Evolutionary conservation across 2,888 invertebrate genomes (phyloP), one percentile per base, ranked within the genome.

Genomic region (Oligia strigilis): DNA sequence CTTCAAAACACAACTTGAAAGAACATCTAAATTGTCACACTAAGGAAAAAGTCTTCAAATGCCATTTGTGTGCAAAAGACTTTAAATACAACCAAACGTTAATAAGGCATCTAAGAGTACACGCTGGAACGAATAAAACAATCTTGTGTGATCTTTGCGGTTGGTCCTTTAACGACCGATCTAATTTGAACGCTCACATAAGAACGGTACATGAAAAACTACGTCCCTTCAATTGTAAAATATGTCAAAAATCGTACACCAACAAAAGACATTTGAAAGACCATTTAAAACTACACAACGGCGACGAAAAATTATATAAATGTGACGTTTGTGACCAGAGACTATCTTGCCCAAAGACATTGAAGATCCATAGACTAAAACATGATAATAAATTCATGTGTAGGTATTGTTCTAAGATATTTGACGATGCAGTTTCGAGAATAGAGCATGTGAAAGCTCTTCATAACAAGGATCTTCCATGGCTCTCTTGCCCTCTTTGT

Each of bases 61-160:
- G 95, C 67, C 89, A 91, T 0, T 81, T 93, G 13, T 95, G 95
- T 72, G 74, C 92, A 19, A 95, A 94, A 80, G 85, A 90, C 43
- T 94, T 95, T 67, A 89, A 90, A 0, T 92, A 92, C 80, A 93
- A 78, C 6, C 4, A 71, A 8, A 67, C 70, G 0, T 40, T 89
- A 4, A 40, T 4, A 0, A 86, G 58, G 19, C 89, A 89, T 72
- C 64, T 89, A 3, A 40, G 23, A 40, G 11, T 73, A 11, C 88
- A 87, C 0, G n/a, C 40, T 0, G 88, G 88, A 3, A 62, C 83
- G 0, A 84, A 77, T n/a, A 84, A 81, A 60, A 71, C 17, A 0
- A 19, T 76, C 1, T 17, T 88, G 0, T 89, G 89, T 9, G 84
- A 89, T 0, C 1, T 81, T 0, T 89, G 89, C 43, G 89, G 89